Conservation (phyloP, 1,140 invertebrate genomes). For the Rhagoletis zephyria region DNA sequence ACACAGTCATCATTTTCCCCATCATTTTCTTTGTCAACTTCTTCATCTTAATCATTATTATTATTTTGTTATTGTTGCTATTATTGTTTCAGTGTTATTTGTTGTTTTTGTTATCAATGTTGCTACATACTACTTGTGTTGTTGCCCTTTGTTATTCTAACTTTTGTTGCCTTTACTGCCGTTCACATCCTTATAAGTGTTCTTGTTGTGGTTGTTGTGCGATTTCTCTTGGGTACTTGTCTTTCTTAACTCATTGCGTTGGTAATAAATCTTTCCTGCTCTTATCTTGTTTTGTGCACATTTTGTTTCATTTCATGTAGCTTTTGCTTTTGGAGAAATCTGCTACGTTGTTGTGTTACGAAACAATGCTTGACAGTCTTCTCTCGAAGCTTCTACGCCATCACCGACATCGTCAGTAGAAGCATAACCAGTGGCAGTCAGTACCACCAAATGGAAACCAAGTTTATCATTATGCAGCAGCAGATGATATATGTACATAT, state of each 20-base stretch:
- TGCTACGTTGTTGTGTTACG: not conserved
- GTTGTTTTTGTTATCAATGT: not conserved
- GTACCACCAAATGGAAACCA: not conserved
- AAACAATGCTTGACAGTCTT: not conserved
- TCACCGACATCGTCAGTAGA: not conserved
- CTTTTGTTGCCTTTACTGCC: constrained; percentile 55
- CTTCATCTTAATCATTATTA: constrained; percentile 72
- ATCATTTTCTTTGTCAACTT: constrained; percentile 64
- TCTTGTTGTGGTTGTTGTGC: constrained; percentile 52
- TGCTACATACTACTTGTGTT: not conserved
- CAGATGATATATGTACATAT: not conserved
- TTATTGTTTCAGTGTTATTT: constrained; percentile 22
- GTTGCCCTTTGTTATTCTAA: not conserved
- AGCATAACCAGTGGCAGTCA: not conserved
- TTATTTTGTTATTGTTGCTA: constrained; percentile 57
- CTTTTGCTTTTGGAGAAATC: constrained; percentile 15
- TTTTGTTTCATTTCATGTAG: constrained; percentile 47
- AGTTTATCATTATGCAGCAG: not conserved
- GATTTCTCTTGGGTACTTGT: constrained; percentile 67
- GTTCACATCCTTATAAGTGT: constrained; percentile 45
- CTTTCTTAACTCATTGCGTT: constrained; percentile 73
- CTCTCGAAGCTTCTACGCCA: not conserved
- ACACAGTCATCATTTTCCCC: constrained; percentile 55
- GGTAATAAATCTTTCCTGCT: constrained; percentile 71
- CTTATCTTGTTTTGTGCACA: constrained; percentile 69